A percentile compares a stretch with the other conserved stretches of the same genome.
These are phyloP conservation scores for Dreissena polymorpha DNA, from an alignment of 1,140 invertebrate species.

Conservation along the genomic window DNA sequence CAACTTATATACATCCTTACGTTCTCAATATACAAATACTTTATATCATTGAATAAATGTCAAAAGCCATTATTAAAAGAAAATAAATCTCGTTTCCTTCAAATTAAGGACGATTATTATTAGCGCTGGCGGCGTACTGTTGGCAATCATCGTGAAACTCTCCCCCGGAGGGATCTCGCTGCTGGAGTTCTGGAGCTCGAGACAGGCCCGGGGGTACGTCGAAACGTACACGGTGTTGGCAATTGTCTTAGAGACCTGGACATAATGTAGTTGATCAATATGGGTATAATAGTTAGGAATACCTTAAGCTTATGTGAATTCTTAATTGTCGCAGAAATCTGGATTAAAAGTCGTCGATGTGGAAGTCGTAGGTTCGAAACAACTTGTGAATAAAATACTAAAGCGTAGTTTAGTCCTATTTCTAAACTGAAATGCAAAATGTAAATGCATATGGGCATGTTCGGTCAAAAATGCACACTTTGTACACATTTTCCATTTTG, in stretches of 20 bases:
- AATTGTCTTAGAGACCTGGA: conserved; percentile 15
- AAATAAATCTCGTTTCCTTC: neutral
- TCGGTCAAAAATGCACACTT: too few species aligned
- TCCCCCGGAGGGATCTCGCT: conserved; percentile 51
- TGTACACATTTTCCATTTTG: too few species aligned
- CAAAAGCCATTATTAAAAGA: neutral
- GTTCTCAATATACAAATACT: too few species aligned
- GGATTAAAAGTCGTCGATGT: neutral
- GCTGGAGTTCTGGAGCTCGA: conserved; percentile 49
- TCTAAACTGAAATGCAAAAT: too few species aligned
- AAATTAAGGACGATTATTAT: too few species aligned
- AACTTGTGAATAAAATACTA: too few species aligned
- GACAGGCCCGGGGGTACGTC: conserved; percentile 58
- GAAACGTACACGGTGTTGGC: conserved; percentile 50
- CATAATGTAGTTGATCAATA: neutral
- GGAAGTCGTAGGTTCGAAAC: too few species aligned
- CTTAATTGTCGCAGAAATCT: neutral
- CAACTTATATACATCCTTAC: neutral
- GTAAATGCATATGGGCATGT: too few species aligned
- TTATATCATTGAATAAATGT: neutral
- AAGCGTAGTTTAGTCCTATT: too few species aligned
- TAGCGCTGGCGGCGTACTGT: conserved; percentile 20
- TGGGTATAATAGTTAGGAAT: neutral
- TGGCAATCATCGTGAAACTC: conserved; percentile 34
- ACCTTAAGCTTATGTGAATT: neutral